Evolutionary conservation across 2,113 vertebrate species (phyloP).

Genomic region (Alouatta palliata): DNA sequence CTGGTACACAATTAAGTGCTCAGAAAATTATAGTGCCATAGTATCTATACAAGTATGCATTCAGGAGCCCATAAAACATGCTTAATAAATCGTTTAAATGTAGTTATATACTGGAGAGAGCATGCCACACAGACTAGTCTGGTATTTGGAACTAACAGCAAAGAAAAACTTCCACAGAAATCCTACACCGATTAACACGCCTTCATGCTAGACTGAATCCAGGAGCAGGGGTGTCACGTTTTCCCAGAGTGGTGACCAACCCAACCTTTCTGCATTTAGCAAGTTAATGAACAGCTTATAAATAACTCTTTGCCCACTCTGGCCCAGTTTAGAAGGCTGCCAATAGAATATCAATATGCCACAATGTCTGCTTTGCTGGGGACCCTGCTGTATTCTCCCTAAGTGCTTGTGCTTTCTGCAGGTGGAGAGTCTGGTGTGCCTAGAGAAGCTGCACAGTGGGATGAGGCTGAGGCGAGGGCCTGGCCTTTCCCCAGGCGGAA

Average conservation of each 20-base stretch:
- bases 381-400: not conserved
- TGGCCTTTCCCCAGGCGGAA: not conserved
- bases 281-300: conserved; percentile 72
- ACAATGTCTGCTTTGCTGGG: not conserved
- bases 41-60: not conserved
- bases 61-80: not conserved
- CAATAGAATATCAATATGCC: not conserved
- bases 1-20: not conserved
- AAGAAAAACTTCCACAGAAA: conserved; percentile 74
- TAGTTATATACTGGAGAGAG: not conserved
- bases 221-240: conserved; percentile 62
- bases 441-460: not conserved
- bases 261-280: conserved; percentile 46
- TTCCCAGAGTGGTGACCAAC: conserved; percentile 37
- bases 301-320: conserved; percentile 52
- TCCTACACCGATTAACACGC: conserved; percentile 58
- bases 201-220: conserved; percentile 63
- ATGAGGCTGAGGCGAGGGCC: not conserved
- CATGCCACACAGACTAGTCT: conserved; percentile 9
- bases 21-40: not conserved
- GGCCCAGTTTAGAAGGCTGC: conserved; percentile 53
- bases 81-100: conserved; percentile 7
- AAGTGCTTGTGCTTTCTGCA: not conserved
- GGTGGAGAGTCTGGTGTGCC: not conserved
- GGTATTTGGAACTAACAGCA: conserved; percentile 39